A percentile compares a stretch with the other conserved stretches of the same genome.
Evolutionary conservation across 2,888 invertebrate genomes (phyloP).

Genomic region (Anticlea derivata): DNA sequence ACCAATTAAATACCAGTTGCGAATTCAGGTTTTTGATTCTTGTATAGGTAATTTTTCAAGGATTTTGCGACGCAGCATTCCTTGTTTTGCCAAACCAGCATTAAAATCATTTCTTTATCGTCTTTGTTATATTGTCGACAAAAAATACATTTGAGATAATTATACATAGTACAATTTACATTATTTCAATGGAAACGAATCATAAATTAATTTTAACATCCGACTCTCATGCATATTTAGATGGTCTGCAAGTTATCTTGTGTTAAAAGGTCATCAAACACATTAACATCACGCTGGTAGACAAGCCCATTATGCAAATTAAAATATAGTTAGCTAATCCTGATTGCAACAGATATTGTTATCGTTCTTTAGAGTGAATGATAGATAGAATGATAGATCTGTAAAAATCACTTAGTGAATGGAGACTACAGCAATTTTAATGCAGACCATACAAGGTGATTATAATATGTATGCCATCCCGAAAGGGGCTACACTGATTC

Average conservation of each 20-base stretch:
- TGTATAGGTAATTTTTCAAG: slow-evolving; percentile 24
- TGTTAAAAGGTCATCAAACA: slow-evolving; percentile 15
- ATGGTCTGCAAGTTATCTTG: slow-evolving; percentile 2
- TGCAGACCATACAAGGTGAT: no score
- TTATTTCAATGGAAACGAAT: slow-evolving; percentile 12
- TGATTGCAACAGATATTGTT: slow-evolving; percentile 1
- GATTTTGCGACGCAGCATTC: slow-evolving; percentile 7
- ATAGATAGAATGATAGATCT: no score
- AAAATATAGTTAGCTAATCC: background rate
- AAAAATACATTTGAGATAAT: no score
- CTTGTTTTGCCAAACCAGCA: background rate
- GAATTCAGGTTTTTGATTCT: slow-evolving; percentile 28
- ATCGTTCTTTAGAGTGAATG: background rate
- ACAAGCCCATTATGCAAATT: background rate
- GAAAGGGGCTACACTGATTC: no score
- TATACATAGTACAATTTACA: no score
- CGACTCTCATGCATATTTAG: slow-evolving; percentile 10
- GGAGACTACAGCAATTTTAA: no score
- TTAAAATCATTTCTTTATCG: background rate
- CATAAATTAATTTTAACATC: slow-evolving; percentile 11
- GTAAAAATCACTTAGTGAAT: no score
- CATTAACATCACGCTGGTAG: slow-evolving; percentile 2
- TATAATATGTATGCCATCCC: no score
- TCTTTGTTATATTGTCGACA: background rate
- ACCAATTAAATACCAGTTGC: slow-evolving; percentile 24